These are phyloP conservation scores for Orthosia cruda DNA, from an alignment of 2,888 invertebrate genomes.

Conservation along the genomic window DNA sequence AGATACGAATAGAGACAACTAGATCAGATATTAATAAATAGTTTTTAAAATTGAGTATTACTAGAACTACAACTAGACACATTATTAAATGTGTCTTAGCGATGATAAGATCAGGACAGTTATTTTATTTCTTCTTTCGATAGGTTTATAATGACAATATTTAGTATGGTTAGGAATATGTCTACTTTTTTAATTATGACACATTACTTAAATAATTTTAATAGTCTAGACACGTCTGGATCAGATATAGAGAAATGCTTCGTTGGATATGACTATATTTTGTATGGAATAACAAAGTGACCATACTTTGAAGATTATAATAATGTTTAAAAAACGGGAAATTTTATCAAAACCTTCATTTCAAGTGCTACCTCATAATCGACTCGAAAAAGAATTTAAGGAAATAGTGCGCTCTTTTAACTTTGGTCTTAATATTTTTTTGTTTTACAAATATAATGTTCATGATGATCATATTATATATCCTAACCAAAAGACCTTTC, in stretches of 20 bases:
- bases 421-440: not conserved
- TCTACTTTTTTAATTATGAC: too few relatives aligned
- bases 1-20: too few relatives aligned
- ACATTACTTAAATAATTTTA: too few relatives aligned
- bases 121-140: not conserved
- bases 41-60: too few relatives aligned
- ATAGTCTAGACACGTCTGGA: too few relatives aligned
- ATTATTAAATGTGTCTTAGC: not conserved
- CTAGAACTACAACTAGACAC: too few relatives aligned
- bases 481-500: conserved; percentile 5
- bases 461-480: conserved; percentile 36
- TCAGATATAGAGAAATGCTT: too few relatives aligned
- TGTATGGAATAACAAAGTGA: too few relatives aligned
- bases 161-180: not conserved
- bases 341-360: not conserved
- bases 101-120: conserved; percentile 6
- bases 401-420: conserved; percentile 24
- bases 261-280: too few relatives aligned
- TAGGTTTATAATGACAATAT: not conserved
- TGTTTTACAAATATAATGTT: conserved; percentile 31
- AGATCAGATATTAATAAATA: too few relatives aligned
- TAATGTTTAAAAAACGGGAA: not conserved
- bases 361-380: conserved; percentile 23
- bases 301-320: not conserved
- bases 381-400: conserved; percentile 13